A percentile compares a stretch with the other conserved stretches of the same genome.
phyloP scores from a whole-genome alignment of 2,113 vertebrate species.

The Toxotes chatareus region DNA sequence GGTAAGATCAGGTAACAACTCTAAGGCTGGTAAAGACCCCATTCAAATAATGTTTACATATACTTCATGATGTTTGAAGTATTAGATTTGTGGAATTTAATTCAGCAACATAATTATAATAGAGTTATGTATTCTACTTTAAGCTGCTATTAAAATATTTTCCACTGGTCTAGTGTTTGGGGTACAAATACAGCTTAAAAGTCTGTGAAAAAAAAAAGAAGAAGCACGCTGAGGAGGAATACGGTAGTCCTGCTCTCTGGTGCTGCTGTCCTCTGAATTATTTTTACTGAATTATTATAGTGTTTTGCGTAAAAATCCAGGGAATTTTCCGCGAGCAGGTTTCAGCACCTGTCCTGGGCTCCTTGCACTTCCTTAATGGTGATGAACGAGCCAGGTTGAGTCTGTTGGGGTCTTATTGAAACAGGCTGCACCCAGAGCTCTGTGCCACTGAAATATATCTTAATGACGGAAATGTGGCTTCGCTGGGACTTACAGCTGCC shows the following conservation, averaged over 20 bases:
- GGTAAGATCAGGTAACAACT: slow-evolving; percentile 25
- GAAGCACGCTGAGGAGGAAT: background rate
- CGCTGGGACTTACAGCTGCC: slow-evolving; percentile 59
- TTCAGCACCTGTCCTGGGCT: slow-evolving; percentile 56
- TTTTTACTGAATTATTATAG: no score
- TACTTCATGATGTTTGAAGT: slow-evolving; percentile 20
- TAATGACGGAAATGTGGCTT: slow-evolving; percentile 71
- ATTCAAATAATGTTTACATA: slow-evolving; percentile 40
- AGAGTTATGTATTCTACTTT: slow-evolving; percentile 10
- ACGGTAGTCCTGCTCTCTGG: background rate
- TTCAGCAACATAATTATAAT: slow-evolving; percentile 15
- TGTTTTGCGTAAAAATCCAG: slow-evolving; percentile 54
- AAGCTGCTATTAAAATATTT: slow-evolving; percentile 43
- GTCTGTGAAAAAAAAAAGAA: slow-evolving; percentile 2
- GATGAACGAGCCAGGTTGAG: slow-evolving; percentile 61
- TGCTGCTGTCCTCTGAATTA: background rate
- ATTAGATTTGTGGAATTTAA: slow-evolving; percentile 9
- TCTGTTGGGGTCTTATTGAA: slow-evolving; percentile 69
- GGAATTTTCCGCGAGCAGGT: slow-evolving; percentile 46
- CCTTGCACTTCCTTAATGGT: slow-evolving; percentile 55
- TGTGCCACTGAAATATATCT: slow-evolving; percentile 59
- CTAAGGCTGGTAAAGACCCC: background rate
- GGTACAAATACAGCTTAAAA: slow-evolving; percentile 15
- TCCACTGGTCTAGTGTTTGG: slow-evolving; percentile 25
- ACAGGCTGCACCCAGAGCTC: slow-evolving; percentile 61